A percentile compares a stretch with the other conserved stretches of the same genome.
phyloP scores from a whole-genome alignment of 1,140 invertebrate genomes.

The Aphelenchoides avenae region DNA sequence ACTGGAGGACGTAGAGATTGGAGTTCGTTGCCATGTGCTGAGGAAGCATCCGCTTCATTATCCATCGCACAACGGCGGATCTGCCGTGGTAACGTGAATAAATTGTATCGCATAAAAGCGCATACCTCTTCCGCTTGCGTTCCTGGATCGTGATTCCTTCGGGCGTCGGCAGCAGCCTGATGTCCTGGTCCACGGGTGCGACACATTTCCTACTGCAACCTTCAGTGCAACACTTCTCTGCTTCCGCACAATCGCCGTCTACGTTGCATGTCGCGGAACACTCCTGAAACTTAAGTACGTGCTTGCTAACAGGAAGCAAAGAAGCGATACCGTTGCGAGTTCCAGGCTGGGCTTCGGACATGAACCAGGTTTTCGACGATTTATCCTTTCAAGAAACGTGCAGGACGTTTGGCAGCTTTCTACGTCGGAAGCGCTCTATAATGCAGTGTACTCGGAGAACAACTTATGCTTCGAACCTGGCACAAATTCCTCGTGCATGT shows the following conservation, averaged over 20 bases:
- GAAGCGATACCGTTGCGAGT: background rate
- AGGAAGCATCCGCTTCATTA: conserved; percentile 42
- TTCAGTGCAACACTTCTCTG: conserved; percentile 39
- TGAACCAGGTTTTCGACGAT: conserved; percentile 38
- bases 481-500: conserved; percentile 29
- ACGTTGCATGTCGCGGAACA: conserved; percentile 48
- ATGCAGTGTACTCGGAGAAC: background rate
- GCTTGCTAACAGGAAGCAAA: background rate
- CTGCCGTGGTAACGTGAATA: conserved; percentile 9
- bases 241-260: conserved; percentile 48
- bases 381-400: conserved; percentile 40
- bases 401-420: conserved; percentile 46
- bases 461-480: conserved; percentile 21
- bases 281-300: conserved; percentile 27
- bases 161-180: conserved; percentile 43
- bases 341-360: conserved; percentile 30
- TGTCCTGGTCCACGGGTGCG: conserved; percentile 31
- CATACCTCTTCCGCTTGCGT: conserved; percentile 47
- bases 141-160: conserved; percentile 45
- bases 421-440: conserved; percentile 14
- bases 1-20: conserved; percentile 52
- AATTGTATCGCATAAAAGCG: conserved; percentile 1
- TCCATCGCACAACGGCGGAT: conserved; percentile 51
- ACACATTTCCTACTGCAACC: conserved; percentile 46
- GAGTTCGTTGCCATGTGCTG: conserved; percentile 44